Evolutionary conservation across 2,797 vertebrate genomes (phyloP), one percentile per base, ranked within the genome.

Genomic region (Acanthurus tractus): DNA sequence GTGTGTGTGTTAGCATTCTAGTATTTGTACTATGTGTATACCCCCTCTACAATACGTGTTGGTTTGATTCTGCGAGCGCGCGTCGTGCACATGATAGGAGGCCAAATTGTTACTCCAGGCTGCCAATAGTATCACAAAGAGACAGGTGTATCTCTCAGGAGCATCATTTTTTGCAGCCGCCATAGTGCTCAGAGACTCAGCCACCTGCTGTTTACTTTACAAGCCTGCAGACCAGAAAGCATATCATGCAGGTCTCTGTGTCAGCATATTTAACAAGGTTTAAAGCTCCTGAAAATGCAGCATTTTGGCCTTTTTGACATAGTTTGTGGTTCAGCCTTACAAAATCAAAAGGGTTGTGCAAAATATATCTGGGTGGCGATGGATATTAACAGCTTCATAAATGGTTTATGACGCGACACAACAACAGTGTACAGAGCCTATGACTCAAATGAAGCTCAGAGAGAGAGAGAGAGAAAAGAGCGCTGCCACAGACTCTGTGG

Each of bases 111-210:
- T 59, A 79, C 80, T 69, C 40, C 65, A 52, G 61, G 68, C 71
- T 66, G 64, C 40, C 67, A 70, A 10, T 49, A 54, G 45, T 85
- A 87, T 88, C 88, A 88, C 82, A 85, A 75, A 83, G 73, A 72
- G 72, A 73, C 87, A 89, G 86, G 65, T 82, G 70, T 74, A 83
- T 79, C 72, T 61, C 42, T 54, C 46, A 49, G 20, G 86, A 79
- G 25, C 49, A 61, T 65, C 50, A 76, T 67, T 57, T 40, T 36
- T n/a, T 53, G 71, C 20, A 49, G 50, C 54, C 66, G 77, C 63
- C 25, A 18, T 13, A n/a, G 52, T 11, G 66, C 79, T 76, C 71
- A 57, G 49, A 81, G 66, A 29, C 76, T 85, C 56, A 46, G 59
- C 66, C 81, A 65, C 74, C 78, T 83, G 83, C 84, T 79, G 86